phyloP scores from a whole-genome alignment of 2,888 invertebrate genomes.

The Drosophila infuscata region DNA sequence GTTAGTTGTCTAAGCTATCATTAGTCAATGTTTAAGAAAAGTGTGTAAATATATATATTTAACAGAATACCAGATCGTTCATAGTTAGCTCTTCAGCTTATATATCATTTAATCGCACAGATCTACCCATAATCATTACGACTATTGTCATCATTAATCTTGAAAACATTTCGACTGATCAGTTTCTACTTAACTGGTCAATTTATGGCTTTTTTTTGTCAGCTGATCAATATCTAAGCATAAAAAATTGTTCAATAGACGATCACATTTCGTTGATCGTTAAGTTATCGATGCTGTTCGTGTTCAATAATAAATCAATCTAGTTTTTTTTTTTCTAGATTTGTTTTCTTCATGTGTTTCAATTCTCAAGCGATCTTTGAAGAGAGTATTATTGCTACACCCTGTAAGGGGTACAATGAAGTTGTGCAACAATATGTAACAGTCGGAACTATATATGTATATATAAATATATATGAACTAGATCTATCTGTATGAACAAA shows the following conservation, averaged over 20 bases:
- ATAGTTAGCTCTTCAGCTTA: neutral
- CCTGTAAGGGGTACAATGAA: neutral
- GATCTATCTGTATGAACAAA: neutral
- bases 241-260: neutral
- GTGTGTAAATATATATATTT: neutral
- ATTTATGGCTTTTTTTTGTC: neutral
- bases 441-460: neutral
- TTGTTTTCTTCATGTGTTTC: neutral
- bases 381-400: neutral
- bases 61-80: neutral
- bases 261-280: conserved; percentile 2
- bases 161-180: neutral
- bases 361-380: neutral
- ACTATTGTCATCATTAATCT: neutral
- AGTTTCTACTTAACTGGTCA: neutral
- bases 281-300: conserved; percentile 4
- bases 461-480: neutral
- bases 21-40: neutral
- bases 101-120: neutral
- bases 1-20: neutral
- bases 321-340: neutral
- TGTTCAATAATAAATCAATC: neutral
- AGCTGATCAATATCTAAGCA: neutral
- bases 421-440: neutral
- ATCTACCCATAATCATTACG: neutral